Evolutionary conservation across 2,888 invertebrate species (phyloP), one percentile per base, ranked within the genome.

Genomic region (Nysson spinosus): DNA sequence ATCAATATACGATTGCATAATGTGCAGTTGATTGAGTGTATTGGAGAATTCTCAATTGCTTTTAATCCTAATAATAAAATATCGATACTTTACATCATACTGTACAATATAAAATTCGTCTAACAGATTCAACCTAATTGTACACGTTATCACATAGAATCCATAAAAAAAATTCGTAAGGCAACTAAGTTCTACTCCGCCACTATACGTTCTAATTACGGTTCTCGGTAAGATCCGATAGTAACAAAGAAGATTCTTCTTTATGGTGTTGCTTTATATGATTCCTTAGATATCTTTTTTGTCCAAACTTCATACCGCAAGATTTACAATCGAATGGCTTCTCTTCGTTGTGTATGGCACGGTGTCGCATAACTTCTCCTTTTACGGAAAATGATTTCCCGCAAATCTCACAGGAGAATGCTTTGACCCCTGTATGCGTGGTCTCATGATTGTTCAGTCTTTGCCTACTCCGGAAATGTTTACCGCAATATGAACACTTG

Each of bases 251-350:
- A 1, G 70, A 54, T 1, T 58, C 30, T 28, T 71, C 69, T 42
- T 60, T 69, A 14, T 70, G 71, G 28, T 66, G 71, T 9, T 60
- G 70, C 22, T 63, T 71, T 46, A 71, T 65, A 34, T 91, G 91
- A 65, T 87, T 89, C 47, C 88, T 88, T 11, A 91, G 80, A 77
- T 91, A 91, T 16, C 91, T 83, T 64, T 84, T 85, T 75, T 91
- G 90, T 3, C 89, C 88, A 75, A 90, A 90, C 20, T 81, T 83
- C 37, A 84, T 82, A 0, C 83, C 85, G 75, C 91, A 91, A 20
- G 84, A 75, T 2, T 83, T 78, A 71, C 91, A 91, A 4, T 81
- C 71, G 76, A 83, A 88, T 0, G 83, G 85, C 66, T 87, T 88
- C 0, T 87, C 88, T 0, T 83, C 81, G 0, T 83, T 65, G 75